Evolutionary conservation across 2,888 invertebrate species (phyloP), one percentile per base, ranked within the genome.

Genomic region (Eurytoma californica): DNA sequence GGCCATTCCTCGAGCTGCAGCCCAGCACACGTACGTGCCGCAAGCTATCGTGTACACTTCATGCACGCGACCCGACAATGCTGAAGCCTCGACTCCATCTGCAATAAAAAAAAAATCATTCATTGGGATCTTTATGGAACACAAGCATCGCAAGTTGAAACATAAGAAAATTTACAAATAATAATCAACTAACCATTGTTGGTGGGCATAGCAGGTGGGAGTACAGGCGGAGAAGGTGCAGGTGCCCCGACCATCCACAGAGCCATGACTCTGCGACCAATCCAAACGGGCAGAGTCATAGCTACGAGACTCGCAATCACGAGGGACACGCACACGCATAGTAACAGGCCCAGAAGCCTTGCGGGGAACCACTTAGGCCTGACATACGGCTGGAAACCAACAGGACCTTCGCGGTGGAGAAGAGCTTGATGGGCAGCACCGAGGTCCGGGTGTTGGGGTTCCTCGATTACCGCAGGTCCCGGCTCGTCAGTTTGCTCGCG

Each of bases 11-110:
- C 98, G 94, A 0, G 97, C 95, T n/a, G 94, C 91, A 81, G 98
- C 93, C 98, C 98, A 98, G 90, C 98, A 98, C 18, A 97, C 93
- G 91, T 99, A 99, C 83, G 97, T 95, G 5, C 99, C 95, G 88
- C 96, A 96, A 0, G 98, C 97, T 0, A 97, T 97, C 0, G 98
- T 98, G 89, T 99, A 99, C 4, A 99, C 91, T 91, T 99, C 99
- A 90, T 99, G 98, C 0, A 98, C 96, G 20, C 94, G 93, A 7
- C 79, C 82, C 0, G 82, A 79, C 14, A 82, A 47, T 12, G 61
- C 76, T 9, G 76, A 77, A 13, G 77, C 70, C 20, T 80, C 82
- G 14, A 69, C 47, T n/a, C 74, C 78, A 4, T 80, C 82, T 72
- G 60, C 3, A n/a, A 20, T 1, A 9, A 18, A 24, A 57, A 13